Percentiles rank a stretch among this genome's conserved stretches.
These are phyloP conservation scores for Apotomis betuletana DNA, from an alignment of 2,888 invertebrate species.

Conservation along the genomic window DNA sequence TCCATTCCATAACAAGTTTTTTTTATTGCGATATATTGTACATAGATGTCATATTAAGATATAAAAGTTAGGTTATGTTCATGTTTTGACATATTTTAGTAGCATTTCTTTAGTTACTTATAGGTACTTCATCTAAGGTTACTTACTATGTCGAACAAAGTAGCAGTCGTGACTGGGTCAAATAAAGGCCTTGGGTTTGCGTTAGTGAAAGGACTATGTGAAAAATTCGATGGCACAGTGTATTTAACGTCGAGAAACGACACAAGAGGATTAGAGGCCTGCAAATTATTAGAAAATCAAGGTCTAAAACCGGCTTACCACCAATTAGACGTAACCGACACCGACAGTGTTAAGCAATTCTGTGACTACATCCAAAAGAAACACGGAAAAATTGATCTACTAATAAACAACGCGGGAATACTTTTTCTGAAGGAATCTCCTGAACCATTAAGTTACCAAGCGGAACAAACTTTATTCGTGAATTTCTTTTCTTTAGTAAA, in stretches of 20 bases:
- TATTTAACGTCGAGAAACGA: slow-evolving; percentile 87
- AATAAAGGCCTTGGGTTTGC: slow-evolving; percentile 89
- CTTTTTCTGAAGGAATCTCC: slow-evolving; percentile 67
- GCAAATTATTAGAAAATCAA: slow-evolving; percentile 79
- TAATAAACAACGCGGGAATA: slow-evolving; percentile 89
- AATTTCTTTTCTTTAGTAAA: slow-evolving; percentile 69
- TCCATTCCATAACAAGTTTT: neutral
- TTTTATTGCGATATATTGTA: neutral
- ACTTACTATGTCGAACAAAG: slow-evolving; percentile 56
- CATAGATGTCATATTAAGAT: neutral
- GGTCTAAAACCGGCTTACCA: slow-evolving; percentile 83
- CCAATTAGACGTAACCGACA: slow-evolving; percentile 87
- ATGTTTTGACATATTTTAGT: neutral
- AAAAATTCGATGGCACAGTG: slow-evolving; percentile 86
- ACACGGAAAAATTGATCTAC: slow-evolving; percentile 86
- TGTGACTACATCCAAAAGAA: slow-evolving; percentile 78
- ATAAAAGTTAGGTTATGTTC: slow-evolving; percentile 24
- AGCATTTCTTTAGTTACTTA: neutral
- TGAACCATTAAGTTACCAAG: slow-evolving; percentile 64
- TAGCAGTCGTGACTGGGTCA: slow-evolving; percentile 86
- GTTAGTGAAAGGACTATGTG: slow-evolving; percentile 86
- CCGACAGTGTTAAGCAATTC: slow-evolving; percentile 82
- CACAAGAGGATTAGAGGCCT: slow-evolving; percentile 82
- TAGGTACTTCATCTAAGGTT: no score
- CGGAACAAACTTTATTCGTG: slow-evolving; percentile 65